Evolutionary conservation across 2,797 vertebrate genomes (phyloP).

Genomic region (Eutrigla gurnardus): DNA sequence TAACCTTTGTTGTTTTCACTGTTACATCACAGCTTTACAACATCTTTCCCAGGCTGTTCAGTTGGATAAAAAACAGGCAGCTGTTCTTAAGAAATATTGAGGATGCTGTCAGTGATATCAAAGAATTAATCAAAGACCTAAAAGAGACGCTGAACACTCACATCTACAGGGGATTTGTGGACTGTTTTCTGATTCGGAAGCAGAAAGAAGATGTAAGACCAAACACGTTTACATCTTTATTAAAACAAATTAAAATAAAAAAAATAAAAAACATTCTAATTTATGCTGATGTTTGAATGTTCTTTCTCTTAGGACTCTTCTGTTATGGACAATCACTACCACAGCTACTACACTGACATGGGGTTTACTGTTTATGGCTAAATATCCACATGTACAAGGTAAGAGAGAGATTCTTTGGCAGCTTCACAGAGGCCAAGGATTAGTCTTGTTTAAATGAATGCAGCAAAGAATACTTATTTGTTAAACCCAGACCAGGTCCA

Average conservation of each 20-base stretch:
- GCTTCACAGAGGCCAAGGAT: background rate
- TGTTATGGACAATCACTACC: conserved; percentile 44
- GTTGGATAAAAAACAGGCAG: conserved; percentile 53
- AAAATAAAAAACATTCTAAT: background rate
- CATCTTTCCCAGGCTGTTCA: conserved; percentile 64
- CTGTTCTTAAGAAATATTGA: background rate
- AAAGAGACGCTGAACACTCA: conserved; percentile 64
- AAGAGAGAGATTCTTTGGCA: background rate
- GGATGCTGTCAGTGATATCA: background rate
- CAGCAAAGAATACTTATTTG: background rate
- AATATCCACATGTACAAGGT: conserved; percentile 81
- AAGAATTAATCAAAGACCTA: conserved; percentile 40
- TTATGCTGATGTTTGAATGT: no score
- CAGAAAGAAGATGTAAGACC: conserved; percentile 61
- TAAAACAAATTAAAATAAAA: no score
- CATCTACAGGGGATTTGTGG: conserved; percentile 63
- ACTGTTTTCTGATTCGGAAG: conserved; percentile 68
- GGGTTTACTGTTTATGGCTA: conserved; percentile 79
- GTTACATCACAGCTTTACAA: conserved; percentile 68
- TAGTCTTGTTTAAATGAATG: background rate
- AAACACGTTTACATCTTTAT: background rate
- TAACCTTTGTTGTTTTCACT: background rate
- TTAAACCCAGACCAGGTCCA: conserved; percentile 65
- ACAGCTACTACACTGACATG: conserved; percentile 75
- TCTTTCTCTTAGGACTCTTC: conserved; percentile 48